phyloP scores from a whole-genome alignment of 2,888 invertebrate genomes.

The Drosophila ezoana region DNA sequence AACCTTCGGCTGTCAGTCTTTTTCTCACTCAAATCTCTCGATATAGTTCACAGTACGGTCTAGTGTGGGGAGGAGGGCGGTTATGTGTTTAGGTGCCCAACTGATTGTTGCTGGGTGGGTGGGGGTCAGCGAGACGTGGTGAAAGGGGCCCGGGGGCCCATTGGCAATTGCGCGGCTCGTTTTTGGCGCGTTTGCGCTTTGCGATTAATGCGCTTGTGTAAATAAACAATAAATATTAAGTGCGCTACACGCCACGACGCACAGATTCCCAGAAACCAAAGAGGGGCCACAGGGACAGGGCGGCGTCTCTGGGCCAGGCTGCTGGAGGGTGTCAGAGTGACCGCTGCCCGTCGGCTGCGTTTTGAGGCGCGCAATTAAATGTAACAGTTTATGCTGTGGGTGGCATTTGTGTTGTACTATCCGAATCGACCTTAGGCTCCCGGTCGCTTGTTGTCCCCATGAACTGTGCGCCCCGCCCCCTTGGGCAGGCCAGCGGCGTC shows the following conservation, averaged over 20 bases:
- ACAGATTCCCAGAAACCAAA: constrained; percentile 53
- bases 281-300: neutral
- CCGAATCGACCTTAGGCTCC: constrained; percentile 14
- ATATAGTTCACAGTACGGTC: constrained; percentile 1
- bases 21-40: constrained; percentile 23
- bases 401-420: constrained; percentile 53
- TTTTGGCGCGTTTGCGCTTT: constrained; percentile 78
- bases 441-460: constrained; percentile 11
- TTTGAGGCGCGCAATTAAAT: constrained; percentile 63
- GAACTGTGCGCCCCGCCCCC: neutral
- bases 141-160: constrained; percentile 24
- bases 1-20: constrained; percentile 42
- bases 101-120: constrained; percentile 2
- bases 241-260: constrained; percentile 65
- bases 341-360: constrained; percentile 13
- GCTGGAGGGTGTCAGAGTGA: neutral
- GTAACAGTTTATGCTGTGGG: constrained; percentile 59
- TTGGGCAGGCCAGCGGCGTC: neutral
- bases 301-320: neutral
- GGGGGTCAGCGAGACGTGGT: neutral
- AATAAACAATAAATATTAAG: constrained; percentile 81
- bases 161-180: constrained; percentile 70
- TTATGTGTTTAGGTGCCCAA: neutral
- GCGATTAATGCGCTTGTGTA: constrained; percentile 79
- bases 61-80: constrained; percentile 21